These are phyloP conservation scores for Crocallis elinguaria DNA, from an alignment of 2,888 invertebrate genomes.

Conservation along the genomic window DNA sequence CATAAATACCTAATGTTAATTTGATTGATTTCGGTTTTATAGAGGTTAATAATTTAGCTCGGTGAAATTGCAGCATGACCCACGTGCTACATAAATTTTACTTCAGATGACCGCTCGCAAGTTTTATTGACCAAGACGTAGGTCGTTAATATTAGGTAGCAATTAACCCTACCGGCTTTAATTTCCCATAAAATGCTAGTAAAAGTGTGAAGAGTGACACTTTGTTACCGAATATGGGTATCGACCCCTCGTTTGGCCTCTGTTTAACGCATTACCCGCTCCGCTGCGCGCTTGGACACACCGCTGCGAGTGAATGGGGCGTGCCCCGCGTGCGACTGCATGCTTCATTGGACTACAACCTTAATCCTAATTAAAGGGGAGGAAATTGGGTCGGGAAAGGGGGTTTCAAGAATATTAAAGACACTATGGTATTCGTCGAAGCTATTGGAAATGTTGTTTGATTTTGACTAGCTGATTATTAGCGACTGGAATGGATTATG, in stretches of 20 bases:
- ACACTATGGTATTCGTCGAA: neutral
- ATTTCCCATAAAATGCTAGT: slow-evolving; percentile 10
- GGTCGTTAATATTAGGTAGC: neutral
- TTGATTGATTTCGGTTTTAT: no score
- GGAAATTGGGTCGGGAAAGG: slow-evolving; percentile 31
- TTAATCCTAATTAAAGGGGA: slow-evolving; percentile 28
- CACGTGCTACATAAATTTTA: neutral
- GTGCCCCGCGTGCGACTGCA: slow-evolving; percentile 63
- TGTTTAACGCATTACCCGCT: slow-evolving; percentile 65
- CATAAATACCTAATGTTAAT: no score
- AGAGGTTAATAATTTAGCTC: no score
- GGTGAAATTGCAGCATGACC: no score
- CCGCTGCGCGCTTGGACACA: slow-evolving; percentile 65
- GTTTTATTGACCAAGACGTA: neutral
- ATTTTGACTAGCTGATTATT: no score
- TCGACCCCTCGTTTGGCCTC: slow-evolving; percentile 54
- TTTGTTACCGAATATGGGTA: slow-evolving; percentile 36
- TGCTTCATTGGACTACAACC: slow-evolving; percentile 51
- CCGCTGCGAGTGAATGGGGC: slow-evolving; percentile 54
- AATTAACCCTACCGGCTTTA: neutral
- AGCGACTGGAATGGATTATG: no score
- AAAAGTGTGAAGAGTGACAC: slow-evolving; percentile 25
- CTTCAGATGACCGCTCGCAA: neutral
- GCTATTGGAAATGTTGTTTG: neutral
- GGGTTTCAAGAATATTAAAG: neutral